Conservation (phyloP, 2,113 vertebrate genomes). For the Chiloscyllium plagiosum region DNA sequence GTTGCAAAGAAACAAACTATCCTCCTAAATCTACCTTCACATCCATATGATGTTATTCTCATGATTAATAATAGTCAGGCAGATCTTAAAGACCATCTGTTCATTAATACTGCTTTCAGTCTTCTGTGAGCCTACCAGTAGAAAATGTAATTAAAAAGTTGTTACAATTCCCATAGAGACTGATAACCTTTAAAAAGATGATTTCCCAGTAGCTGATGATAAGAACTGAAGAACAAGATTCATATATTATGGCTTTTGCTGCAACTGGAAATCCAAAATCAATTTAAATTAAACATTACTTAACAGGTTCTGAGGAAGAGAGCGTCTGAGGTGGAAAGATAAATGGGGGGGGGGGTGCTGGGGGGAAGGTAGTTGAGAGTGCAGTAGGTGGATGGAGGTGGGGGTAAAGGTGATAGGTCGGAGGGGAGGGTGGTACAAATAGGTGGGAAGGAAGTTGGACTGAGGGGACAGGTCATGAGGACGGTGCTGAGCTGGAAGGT, state of each 20-base stretch:
- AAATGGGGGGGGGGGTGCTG: no score
- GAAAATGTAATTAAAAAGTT: conserved; percentile 8
- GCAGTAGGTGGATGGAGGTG: no score
- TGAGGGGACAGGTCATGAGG: no score
- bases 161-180: not conserved
- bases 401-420: no score
- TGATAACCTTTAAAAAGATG: not conserved
- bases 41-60: not conserved
- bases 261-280: not conserved
- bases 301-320: not conserved
- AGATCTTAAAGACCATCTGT: conserved; percentile 11
- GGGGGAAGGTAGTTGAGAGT: no score
- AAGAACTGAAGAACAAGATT: not conserved
- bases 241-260: not conserved
- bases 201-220: not conserved
- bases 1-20: not conserved
- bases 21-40: not conserved
- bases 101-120: not conserved
- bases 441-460: no score
- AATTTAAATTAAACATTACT: not conserved
- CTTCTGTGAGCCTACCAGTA: no score
- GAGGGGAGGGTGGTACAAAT: no score
- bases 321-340: no score
- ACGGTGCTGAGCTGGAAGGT: no score
- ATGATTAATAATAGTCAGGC: not conserved